These are phyloP conservation scores for Actinia tenebrosa DNA, from an alignment of 64 coral and sea anemone species.

Conservation along the genomic window DNA sequence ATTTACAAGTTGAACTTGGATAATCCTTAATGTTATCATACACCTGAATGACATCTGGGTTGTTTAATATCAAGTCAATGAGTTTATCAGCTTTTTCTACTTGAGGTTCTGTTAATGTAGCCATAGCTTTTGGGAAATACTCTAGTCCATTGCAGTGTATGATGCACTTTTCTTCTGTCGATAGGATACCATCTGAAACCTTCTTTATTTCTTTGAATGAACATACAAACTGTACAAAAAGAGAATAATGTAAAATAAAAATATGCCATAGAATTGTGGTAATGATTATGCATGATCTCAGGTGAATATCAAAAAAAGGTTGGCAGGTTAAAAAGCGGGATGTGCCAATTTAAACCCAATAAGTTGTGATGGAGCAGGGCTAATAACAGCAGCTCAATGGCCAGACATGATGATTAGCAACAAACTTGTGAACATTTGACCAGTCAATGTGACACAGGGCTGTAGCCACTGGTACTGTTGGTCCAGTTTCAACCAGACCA, in stretches of 20 bases:
- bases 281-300: too few relatives aligned
- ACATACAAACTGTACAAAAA: conserved; percentile 39
- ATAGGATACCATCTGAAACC: conserved; percentile 61
- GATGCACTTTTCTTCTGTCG: background rate
- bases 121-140: conserved; percentile 75
- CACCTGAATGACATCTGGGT: conserved; percentile 77
- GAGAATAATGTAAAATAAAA: background rate
- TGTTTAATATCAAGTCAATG: conserved; percentile 72
- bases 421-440: too few relatives aligned
- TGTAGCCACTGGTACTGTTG: too few relatives aligned
- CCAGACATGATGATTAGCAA: too few relatives aligned
- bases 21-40: conserved; percentile 90
- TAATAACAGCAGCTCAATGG: too few relatives aligned
- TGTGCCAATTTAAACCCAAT: too few relatives aligned
- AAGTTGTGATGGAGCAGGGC: too few relatives aligned
- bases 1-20: conserved; percentile 89
- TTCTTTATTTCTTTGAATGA: conserved; percentile 62
- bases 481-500: too few relatives aligned
- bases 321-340: too few relatives aligned
- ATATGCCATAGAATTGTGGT: too few relatives aligned
- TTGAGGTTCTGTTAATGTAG: conserved; percentile 51
- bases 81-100: conserved; percentile 77
- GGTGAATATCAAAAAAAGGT: too few relatives aligned
- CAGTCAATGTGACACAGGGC: too few relatives aligned
- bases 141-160: conserved; percentile 67